Percentiles rank a stretch among this genome's conserved stretches.
phyloP scores from a whole-genome alignment of 1,140 invertebrate genomes.

The Uloborus diversus region DNA sequence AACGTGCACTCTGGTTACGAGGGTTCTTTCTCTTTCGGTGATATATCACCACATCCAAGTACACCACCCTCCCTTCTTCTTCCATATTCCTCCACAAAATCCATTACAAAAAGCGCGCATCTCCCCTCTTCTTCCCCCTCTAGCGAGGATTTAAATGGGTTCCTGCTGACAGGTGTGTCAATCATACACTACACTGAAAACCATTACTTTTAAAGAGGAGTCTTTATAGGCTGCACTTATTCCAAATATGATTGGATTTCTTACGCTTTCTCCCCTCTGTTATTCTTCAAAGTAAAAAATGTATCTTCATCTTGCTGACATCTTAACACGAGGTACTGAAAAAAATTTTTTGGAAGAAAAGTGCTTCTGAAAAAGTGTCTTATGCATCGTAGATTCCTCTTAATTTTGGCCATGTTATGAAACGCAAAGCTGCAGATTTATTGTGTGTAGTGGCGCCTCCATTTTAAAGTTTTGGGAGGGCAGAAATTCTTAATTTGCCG shows the following conservation, averaged over 20 bases:
- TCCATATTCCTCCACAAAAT: neutral
- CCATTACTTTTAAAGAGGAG: slow-evolving; percentile 11
- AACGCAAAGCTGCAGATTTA: too few species aligned
- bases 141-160: neutral
- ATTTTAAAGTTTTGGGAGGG: too few species aligned
- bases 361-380: too few species aligned
- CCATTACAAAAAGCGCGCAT: neutral
- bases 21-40: neutral
- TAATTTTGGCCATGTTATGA: too few species aligned
- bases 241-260: slow-evolving; percentile 2
- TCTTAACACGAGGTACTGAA: neutral
- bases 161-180: slow-evolving; percentile 14
- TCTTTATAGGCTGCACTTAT: slow-evolving; percentile 1
- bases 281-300: neutral
- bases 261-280: too few species aligned
- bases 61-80: neutral
- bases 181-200: neutral
- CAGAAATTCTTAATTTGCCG: too few species aligned
- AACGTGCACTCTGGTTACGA: neutral
- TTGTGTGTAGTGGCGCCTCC: too few species aligned
- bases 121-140: neutral
- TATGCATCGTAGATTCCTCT: too few species aligned
- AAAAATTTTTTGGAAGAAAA: too few species aligned
- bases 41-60: neutral
- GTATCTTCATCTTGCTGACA: slow-evolving; percentile 7